Evolutionary conservation across 2,797 vertebrate species (phyloP).

Genomic region (Chaunax sp.): DNA sequence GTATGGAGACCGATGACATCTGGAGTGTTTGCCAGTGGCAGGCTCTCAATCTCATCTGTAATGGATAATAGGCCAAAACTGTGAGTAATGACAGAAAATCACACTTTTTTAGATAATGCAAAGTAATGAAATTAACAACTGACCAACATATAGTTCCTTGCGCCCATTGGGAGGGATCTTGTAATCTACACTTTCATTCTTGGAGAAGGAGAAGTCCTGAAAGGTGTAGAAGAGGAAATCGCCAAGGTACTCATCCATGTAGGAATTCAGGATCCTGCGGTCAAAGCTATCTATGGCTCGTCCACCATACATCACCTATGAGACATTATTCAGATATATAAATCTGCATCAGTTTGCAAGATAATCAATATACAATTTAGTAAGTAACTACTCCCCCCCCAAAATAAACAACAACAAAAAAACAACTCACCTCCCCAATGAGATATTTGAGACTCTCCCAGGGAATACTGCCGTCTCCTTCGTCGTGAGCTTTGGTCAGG

Average conservation of each 20-base stretch:
- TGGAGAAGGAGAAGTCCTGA: conserved; percentile 91
- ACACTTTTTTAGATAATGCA: not conserved
- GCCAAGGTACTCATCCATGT: conserved; percentile 97
- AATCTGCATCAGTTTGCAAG: conserved; percentile 2
- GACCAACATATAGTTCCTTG: conserved; percentile 90
- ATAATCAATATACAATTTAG: not conserved
- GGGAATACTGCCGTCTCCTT: conserved; percentile 90
- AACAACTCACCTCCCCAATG: conserved; percentile 90
- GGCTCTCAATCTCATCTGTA: conserved; percentile 88
- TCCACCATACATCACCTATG: conserved; percentile 98
- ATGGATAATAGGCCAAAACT: conserved; percentile 24
- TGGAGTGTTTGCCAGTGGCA: conserved; percentile 91
- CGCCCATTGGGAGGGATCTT: conserved; percentile 85
- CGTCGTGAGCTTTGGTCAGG: conserved; percentile 89
- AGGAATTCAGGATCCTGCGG: conserved; percentile 90
- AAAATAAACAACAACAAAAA: no score
- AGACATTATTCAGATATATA: not conserved
- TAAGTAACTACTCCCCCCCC: not conserved
- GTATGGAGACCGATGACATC: conserved; percentile 94
- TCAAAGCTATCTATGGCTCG: conserved; percentile 95
- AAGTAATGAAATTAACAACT: conserved; percentile 55
- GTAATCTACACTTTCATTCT: conserved; percentile 88
- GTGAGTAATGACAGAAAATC: conserved; percentile 8
- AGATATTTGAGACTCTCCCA: conserved; percentile 98
- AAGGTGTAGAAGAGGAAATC: conserved; percentile 96